phyloP scores from a whole-genome alignment of 1,140 invertebrate species.

The Drosophila persimilis region DNA sequence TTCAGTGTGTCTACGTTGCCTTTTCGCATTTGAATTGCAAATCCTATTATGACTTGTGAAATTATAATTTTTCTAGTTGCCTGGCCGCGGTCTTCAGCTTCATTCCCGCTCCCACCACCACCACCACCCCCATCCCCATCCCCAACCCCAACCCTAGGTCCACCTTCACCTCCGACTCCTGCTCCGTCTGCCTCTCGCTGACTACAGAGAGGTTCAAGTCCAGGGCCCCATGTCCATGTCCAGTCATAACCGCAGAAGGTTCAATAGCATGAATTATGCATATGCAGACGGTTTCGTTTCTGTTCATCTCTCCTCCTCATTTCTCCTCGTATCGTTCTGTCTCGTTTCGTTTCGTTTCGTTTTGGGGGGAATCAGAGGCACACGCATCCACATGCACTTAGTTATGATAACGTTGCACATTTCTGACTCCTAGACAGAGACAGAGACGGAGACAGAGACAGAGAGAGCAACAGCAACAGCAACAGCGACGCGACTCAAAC shows the following conservation, averaged over 20 bases:
- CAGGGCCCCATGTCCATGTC: slow-evolving; percentile 57
- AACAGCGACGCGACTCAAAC: neutral
- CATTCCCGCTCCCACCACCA: neutral
- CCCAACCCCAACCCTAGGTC: neutral
- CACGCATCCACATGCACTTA: slow-evolving; percentile 77
- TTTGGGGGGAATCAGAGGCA: slow-evolving; percentile 58
- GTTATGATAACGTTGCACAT: slow-evolving; percentile 81
- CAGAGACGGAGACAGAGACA: slow-evolving; percentile 22
- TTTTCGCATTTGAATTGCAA: slow-evolving; percentile 82
- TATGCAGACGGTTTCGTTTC: slow-evolving; percentile 75
- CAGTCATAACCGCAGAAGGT: slow-evolving; percentile 70
- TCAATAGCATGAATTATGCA: slow-evolving; percentile 83
- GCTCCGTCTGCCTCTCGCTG: neutral
- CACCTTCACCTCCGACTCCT: neutral
- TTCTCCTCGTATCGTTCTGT: slow-evolving; percentile 2
- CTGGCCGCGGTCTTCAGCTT: slow-evolving; percentile 54
- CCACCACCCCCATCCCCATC: neutral
- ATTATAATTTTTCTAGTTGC: slow-evolving; percentile 80
- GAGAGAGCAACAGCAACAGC: slow-evolving; percentile 7
- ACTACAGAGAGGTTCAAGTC: slow-evolving; percentile 59
- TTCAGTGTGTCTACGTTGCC: slow-evolving; percentile 62
- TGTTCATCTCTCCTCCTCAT: slow-evolving; percentile 10
- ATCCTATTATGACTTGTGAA: slow-evolving; percentile 83
- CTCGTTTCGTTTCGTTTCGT: slow-evolving; percentile 52
- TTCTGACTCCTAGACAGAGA: slow-evolving; percentile 46